Evolutionary conservation across 2,888 invertebrate genomes (phyloP).

Genomic region (Limulus polyphemus): DNA sequence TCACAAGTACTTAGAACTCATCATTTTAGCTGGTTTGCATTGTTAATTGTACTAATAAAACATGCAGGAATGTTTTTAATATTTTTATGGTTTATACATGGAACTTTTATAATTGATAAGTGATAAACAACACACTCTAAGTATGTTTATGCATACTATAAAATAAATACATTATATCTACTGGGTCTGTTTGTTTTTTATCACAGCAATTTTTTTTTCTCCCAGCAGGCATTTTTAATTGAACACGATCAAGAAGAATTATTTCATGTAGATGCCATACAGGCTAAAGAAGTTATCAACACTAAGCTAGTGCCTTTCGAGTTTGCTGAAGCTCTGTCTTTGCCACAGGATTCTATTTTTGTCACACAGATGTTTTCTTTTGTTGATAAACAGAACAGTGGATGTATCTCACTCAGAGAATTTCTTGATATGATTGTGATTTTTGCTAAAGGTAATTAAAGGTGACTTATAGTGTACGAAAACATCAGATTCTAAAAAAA

Average conservation of each 20-base stretch:
- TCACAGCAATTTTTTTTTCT: too few species aligned
- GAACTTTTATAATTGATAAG: too few species aligned
- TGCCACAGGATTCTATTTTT: conserved; percentile 46
- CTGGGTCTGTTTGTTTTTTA: too few species aligned
- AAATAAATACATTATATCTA: too few species aligned
- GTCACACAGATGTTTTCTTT: conserved; percentile 47
- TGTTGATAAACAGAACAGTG: conserved; percentile 47
- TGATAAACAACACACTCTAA: not conserved
- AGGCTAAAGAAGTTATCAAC: conserved; percentile 41
- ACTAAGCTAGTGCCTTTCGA: conserved; percentile 45
- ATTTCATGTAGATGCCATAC: conserved; percentile 25
- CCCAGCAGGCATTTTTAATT: conserved; percentile 27
- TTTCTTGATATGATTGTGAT: conserved; percentile 48
- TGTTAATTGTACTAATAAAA: too few species aligned
- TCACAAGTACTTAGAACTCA: too few species aligned
- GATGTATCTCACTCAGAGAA: conserved; percentile 50
- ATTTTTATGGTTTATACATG: too few species aligned
- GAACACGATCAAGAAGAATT: conserved; percentile 18
- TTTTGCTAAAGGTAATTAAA: conserved; percentile 43
- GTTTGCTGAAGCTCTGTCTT: conserved; percentile 48
- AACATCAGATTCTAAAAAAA: too few species aligned
- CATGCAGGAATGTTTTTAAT: too few species aligned
- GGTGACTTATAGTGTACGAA: too few species aligned
- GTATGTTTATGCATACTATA: too few species aligned
- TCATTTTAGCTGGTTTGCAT: too few species aligned